Evolutionary conservation across 2,888 invertebrate species (phyloP).

Genomic region (Drosophila paramelanica): DNA sequence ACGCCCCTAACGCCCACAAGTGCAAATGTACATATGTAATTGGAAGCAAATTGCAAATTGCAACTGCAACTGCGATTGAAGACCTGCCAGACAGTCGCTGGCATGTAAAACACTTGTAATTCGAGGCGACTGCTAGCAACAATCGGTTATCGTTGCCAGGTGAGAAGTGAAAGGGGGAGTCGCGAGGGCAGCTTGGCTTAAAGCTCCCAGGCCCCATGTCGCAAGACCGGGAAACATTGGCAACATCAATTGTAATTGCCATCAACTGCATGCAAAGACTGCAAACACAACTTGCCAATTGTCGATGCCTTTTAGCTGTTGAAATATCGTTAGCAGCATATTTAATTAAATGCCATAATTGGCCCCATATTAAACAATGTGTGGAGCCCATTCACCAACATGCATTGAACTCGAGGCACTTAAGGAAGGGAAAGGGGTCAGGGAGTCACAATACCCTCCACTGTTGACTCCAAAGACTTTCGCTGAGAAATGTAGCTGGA

Average conservation of each 20-base stretch:
- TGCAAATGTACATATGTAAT: conserved; percentile 36
- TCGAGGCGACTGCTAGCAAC: conserved; percentile 65
- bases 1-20: conserved; percentile 44
- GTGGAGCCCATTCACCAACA: conserved; percentile 40
- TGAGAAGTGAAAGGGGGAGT: conserved; percentile 21
- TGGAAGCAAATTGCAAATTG: conserved; percentile 37
- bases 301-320: conserved; percentile 26
- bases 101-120: conserved; percentile 75
- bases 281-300: conserved; percentile 49
- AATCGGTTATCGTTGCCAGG: conserved; percentile 52
- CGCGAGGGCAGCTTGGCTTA: conserved; percentile 11
- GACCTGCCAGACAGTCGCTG: conserved; percentile 57
- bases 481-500: background rate
- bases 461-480: background rate
- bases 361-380: conserved; percentile 48
- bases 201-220: conserved; percentile 46
- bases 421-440: background rate
- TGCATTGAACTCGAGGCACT: conserved; percentile 43
- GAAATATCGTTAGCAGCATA: conserved; percentile 42
- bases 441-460: background rate
- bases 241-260: conserved; percentile 39
- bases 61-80: conserved; percentile 58
- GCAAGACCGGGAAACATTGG: conserved; percentile 67
- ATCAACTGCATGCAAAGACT: conserved; percentile 55
- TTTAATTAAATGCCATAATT: conserved; percentile 66